Evolutionary conservation across 1,140 invertebrate species (phyloP), one percentile per base, ranked within the genome.

Genomic region (Eurosta solidaginis): DNA sequence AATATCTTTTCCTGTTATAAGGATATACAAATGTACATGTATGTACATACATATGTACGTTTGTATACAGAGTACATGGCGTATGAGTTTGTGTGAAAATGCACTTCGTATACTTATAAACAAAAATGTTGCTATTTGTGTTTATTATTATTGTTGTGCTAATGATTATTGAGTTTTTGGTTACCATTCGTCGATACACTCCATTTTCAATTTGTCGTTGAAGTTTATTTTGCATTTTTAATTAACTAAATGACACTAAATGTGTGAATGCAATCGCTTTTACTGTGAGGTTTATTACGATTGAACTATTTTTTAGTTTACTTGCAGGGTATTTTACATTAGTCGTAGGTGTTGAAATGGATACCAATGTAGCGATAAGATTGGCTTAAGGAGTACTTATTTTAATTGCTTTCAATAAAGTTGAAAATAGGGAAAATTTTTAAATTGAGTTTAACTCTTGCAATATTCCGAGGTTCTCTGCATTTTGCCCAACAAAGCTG

Each of bases 191-290:
- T 63, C 59, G 59, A 63, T 63, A 63, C 17, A 29, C 59, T 63
- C 20, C 59, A 63, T 29, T 17, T n/a, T 63, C 59, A 33, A 63
- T 63, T 63, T 36, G 59, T 36, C 59, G 59, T 63, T n/a, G 40
- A 63, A 63, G 17, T 63, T 63, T 63, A 63, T 63, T 63, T 63
- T 63, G 59, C 29, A 63, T 63, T 63, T 63, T 63, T 63, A 63
- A 63, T 63, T 63, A 63, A 63, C 59, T n/a, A 63, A 63, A 63
- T 33, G 59, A 63, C 59, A 63, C 29, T 20, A 14, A 6, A 10
- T 36, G 59, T 40, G 33, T 63, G 40, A 63, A 33, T 20, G 29
- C 20, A 63, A 63, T 63, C 33, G 33, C 29, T n/a, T 63, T 63
- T n/a, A n/a, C n/a, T n/a, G n/a, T n/a, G n/a, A n/a, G n/a, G n/a